Base-by-base conservation (phyloP, 2,113 vertebrate genomes). In the Numenius arquata region DNA sequence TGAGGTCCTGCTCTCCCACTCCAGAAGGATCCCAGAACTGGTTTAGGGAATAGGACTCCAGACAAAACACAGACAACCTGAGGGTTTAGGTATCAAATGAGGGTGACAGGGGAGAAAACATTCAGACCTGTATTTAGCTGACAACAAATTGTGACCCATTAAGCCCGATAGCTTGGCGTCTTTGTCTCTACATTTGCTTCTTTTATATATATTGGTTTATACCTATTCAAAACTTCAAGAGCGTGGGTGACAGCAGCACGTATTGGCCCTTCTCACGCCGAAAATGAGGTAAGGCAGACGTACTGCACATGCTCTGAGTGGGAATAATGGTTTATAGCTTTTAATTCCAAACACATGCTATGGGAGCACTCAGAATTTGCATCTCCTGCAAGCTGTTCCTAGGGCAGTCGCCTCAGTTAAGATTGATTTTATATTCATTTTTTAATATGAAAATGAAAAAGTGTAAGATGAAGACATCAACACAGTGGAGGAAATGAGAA, bases 261-360 rank as follows among this genome's bases (percentile, higher is more conserved):
- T 11, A 3, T 4, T 50, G 65, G 32, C 70, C 21, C 32, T 26
- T 81, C 20, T 40, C 23, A 43, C 71, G 45, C 52, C 11, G 3
- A 62, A n/a, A 34, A 25, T 34, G 30, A 22, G 32, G 16, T 30
- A 2, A 63, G 45, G 58, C 61, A 50, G 30, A 16, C 12, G 6
- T 1, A 0, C 11, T 45, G 4, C 27, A 6, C 2, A 0, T 18
- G 76, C 1, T 40, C 77, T 0, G 15, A 47, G 52, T 6, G 53
- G 29, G 25, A 70, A 6, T 41, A 25, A 20, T 11, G 41, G 8
- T 36, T 15, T 83, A 15, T 36, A 1, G 53, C 20, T 95, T 43
- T 11, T 74, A 58, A 89, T 96, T 91, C 66, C 78, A 56, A 9
- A 19, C 70, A 36, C 29, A 4, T 20, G 0, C 4, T 41, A 41